phyloP scores from a whole-genome alignment of 2,888 invertebrate species.

The Plagodis pulveraria region DNA sequence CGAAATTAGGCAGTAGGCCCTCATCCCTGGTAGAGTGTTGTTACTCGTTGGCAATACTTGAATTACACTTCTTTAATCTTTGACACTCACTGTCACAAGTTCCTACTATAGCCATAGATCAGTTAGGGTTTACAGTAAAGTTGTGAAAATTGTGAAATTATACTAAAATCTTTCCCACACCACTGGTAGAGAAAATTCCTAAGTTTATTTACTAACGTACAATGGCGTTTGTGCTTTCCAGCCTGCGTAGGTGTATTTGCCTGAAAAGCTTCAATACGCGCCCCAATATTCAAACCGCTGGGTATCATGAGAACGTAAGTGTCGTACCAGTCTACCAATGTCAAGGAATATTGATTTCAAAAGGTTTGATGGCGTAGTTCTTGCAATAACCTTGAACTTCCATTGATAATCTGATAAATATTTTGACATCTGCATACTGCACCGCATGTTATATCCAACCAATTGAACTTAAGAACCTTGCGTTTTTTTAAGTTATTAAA shows the following conservation, averaged over 20 bases:
- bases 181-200: too few species aligned
- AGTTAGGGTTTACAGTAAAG: too few species aligned
- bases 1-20: too few species aligned
- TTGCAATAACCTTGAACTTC: constrained; percentile 36
- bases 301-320: constrained; percentile 92
- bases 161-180: too few species aligned
- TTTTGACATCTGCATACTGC: neutral
- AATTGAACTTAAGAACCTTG: neutral
- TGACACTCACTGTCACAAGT: too few species aligned
- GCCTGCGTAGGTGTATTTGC: constrained; percentile 70
- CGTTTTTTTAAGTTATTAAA: too few species aligned
- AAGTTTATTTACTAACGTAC: too few species aligned
- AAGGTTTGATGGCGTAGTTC: constrained; percentile 42
- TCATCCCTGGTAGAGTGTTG: too few species aligned
- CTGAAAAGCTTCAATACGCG: constrained; percentile 62
- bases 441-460: neutral
- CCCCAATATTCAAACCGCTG: constrained; percentile 79
- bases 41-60: too few species aligned
- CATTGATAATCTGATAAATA: constrained; percentile 21
- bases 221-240: constrained; percentile 68
- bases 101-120: too few species aligned
- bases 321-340: constrained; percentile 45
- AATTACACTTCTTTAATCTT: too few species aligned
- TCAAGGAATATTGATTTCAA: constrained; percentile 64
- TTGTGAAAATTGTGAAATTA: too few species aligned